Evolutionary conservation across 2,797 vertebrate genomes (phyloP).

Genomic region (Champsocephalus esox): DNA sequence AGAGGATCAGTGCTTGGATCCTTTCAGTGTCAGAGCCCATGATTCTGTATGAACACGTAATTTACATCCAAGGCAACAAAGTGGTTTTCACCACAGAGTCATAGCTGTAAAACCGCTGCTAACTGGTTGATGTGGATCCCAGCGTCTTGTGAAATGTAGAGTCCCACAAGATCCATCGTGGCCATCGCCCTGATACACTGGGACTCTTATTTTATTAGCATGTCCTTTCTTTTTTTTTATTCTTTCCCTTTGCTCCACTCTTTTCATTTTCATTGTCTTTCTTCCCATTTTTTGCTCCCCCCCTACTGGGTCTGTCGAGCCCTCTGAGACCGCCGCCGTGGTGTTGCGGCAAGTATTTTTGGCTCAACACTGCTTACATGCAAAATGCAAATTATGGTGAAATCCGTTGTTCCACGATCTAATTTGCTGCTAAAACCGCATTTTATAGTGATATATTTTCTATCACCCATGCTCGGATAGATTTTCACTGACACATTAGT

Average conservation of each 20-base stretch:
- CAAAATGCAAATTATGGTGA: slow-evolving; percentile 80
- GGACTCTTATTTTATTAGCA: slow-evolving; percentile 64
- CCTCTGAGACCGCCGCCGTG: slow-evolving; percentile 72
- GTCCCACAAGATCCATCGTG: slow-evolving; percentile 67
- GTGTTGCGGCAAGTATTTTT: slow-evolving; percentile 81
- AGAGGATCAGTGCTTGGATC: slow-evolving; percentile 61
- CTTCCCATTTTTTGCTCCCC: slow-evolving; percentile 36
- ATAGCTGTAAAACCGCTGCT: slow-evolving; percentile 82
- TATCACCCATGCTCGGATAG: slow-evolving; percentile 65
- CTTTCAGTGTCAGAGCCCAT: slow-evolving; percentile 62
- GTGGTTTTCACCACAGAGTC: slow-evolving; percentile 81
- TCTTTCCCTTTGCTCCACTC: not conserved
- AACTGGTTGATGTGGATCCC: slow-evolving; percentile 81
- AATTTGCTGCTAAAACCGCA: slow-evolving; percentile 77
- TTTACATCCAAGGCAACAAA: slow-evolving; percentile 82
- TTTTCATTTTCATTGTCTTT: slow-evolving; percentile 63
- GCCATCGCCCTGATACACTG: slow-evolving; percentile 59
- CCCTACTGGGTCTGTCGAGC: slow-evolving; percentile 63
- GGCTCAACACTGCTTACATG: slow-evolving; percentile 78
- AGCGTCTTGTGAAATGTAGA: slow-evolving; percentile 75
- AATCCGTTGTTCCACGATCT: slow-evolving; percentile 73
- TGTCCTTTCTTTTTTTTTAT: slow-evolving; percentile 46
- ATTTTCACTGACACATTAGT: slow-evolving; percentile 74
- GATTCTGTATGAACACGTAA: slow-evolving; percentile 77
- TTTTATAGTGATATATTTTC: slow-evolving; percentile 78